phyloP scores from a whole-genome alignment of 2,113 vertebrate species.

The Melanocharis versteri region DNA sequence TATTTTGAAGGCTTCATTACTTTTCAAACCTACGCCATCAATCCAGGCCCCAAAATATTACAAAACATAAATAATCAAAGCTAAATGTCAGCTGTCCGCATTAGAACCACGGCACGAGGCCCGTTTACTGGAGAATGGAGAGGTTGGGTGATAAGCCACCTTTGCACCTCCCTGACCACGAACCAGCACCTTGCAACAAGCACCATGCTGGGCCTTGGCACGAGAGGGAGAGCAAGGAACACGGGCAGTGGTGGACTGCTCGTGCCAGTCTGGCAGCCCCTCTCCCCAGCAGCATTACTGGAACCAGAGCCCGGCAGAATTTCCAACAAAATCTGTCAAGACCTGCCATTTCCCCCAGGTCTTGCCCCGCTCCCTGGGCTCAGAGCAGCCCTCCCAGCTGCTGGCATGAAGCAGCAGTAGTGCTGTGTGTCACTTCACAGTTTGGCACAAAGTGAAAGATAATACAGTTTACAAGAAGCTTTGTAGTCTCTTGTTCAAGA shows the following conservation, averaged over 20 bases:
- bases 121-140: not conserved
- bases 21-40: not conserved
- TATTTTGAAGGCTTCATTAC: not conserved
- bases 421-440: not conserved
- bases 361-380: not conserved
- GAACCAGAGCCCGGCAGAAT: not conserved
- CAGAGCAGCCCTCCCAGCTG: not conserved
- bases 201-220: accelerated
- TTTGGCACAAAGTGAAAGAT: not conserved
- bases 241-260: not conserved
- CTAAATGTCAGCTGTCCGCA: not conserved
- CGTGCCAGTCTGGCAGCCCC: not conserved
- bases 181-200: not conserved
- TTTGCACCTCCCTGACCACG: accelerated
- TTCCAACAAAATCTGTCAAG: not conserved
- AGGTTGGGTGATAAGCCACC: not conserved
- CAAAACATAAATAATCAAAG: not conserved
- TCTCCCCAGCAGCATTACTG: not conserved
- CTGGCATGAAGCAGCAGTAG: not conserved
- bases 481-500: not conserved
- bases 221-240: not conserved
- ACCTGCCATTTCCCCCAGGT: not conserved
- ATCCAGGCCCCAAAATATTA: not conserved
- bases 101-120: not conserved
- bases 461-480: not conserved